phyloP scores from a whole-genome alignment of 2,888 invertebrate genomes.

The Merodon equestris region DNA sequence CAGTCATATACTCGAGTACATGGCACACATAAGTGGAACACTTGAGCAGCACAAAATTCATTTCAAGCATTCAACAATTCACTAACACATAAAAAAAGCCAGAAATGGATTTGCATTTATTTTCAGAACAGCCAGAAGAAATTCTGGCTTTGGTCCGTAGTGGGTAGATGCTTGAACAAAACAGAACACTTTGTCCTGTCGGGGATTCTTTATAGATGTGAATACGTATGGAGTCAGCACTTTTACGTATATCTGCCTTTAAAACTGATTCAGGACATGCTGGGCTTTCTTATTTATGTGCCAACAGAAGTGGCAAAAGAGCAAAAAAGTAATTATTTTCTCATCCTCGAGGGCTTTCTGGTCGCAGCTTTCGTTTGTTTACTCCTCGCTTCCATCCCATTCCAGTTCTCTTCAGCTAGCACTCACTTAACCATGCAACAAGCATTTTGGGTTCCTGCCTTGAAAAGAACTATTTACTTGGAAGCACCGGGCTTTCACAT shows the following conservation, averaged over 20 bases:
- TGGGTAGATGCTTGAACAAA: conserved; percentile 21
- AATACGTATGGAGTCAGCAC: conserved; percentile 50
- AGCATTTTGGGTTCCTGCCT: too few relatives aligned
- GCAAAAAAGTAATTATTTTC: conserved; percentile 65
- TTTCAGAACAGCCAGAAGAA: conserved; percentile 42
- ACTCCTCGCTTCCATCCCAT: too few relatives aligned
- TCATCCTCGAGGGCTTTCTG: conserved; percentile 20
- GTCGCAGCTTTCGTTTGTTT: too few relatives aligned
- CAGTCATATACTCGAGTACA: conserved; percentile 7
- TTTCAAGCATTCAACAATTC: too few relatives aligned
- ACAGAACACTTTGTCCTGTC: conserved; percentile 37
- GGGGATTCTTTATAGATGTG: conserved; percentile 59
- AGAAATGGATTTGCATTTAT: conserved; percentile 24
- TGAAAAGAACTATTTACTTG: too few relatives aligned
- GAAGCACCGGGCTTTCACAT: too few relatives aligned
- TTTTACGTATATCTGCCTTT: conserved; percentile 1
- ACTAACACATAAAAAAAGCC: too few relatives aligned
- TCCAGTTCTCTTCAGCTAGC: too few relatives aligned
- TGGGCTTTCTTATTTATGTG: conserved; percentile 53
- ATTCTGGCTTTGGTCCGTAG: conserved; percentile 24
- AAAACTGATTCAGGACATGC: conserved; percentile 12
- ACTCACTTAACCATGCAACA: too few relatives aligned
- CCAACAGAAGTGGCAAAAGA: conserved; percentile 34
- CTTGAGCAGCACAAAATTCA: background rate
- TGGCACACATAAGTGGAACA: conserved; percentile 32